A percentile compares a stretch with the other conserved stretches of the same genome.
Conservation (phyloP, 2,888 invertebrate genomes). For the Buathra laborator region DNA sequence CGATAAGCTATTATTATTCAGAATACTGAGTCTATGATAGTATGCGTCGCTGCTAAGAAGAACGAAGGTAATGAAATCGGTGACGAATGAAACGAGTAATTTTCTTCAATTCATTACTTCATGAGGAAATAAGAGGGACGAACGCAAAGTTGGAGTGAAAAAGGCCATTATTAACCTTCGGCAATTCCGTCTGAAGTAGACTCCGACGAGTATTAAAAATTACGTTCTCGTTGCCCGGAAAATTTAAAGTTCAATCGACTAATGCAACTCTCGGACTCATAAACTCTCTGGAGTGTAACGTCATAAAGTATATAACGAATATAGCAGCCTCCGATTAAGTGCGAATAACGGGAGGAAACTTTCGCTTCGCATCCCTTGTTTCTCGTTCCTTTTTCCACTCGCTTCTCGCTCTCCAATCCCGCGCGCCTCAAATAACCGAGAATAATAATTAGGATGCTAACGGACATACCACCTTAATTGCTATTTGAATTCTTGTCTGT, state of each 20-base stretch:
- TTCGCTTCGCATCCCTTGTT: constrained; percentile 37
- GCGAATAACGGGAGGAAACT: constrained; percentile 61
- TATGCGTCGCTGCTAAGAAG: background rate
- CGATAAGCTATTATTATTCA: background rate
- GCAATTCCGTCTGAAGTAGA: constrained; percentile 52
- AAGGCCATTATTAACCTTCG: constrained; percentile 55
- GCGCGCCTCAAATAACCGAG: constrained; percentile 55
- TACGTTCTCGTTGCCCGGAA: constrained; percentile 54
- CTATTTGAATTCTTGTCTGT: constrained; percentile 78
- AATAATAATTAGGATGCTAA: constrained; percentile 75
- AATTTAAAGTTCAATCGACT: constrained; percentile 70
- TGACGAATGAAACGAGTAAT: constrained; percentile 41
- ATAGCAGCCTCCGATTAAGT: constrained; percentile 62
- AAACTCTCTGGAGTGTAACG: constrained; percentile 65
- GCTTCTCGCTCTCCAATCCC: background rate
- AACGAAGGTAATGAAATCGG: constrained; percentile 11
- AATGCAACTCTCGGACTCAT: constrained; percentile 63
- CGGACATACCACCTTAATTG: constrained; percentile 75
- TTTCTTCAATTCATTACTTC: constrained; percentile 43
- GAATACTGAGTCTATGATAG: background rate
- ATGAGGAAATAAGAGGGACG: constrained; percentile 30
- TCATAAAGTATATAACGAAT: constrained; percentile 69
- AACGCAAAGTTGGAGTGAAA: constrained; percentile 28
- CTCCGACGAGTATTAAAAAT: constrained; percentile 67
- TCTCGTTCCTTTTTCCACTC: constrained; percentile 16